Base-by-base conservation (phyloP, 2,888 invertebrate species). In the Lamproptera curius region DNA sequence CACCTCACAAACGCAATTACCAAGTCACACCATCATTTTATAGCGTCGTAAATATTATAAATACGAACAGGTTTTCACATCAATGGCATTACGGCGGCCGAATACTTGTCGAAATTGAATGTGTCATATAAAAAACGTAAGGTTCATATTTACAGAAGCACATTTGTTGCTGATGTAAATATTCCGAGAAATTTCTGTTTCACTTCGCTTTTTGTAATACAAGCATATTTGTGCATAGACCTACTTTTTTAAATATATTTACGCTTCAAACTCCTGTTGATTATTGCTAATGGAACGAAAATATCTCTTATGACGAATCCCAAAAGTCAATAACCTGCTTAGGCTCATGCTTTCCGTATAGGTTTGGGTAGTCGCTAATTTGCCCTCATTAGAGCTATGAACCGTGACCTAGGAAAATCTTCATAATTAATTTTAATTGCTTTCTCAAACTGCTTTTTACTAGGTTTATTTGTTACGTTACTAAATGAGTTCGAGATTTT, bases 361-460 rank as follows among this genome's bases (percentile, higher is more conserved):
- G 44, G 41, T 36, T 44, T 50, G 40, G 36, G 33, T 10, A 35
- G 41, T 50, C 28, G 39, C 44, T 50, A 50, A 50, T 50, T 43
- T 44, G 44, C 1, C 33, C 37, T 36, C 40, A 44, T 49, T 49
- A 49, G 49, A 31, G 35, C 43, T 43, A 34, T 10, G 35, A 50
- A 38, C 44, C 49, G 49, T 50, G 49, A 50, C 49, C 49, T 44
- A 50, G 40, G 41, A 6, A 36, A 50, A 37, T 16, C 31, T 50
- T 45, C 17, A 37, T 50, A 50, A 50, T 45, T 36, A 40, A 20
- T 44, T 34, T 33, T 45, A 45, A 44, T 31, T 44, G 31, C 16
- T 41, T 36, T 15, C 16, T 28, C 36, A 44, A 50, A 41, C 31
- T 40, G 14, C 20, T 31, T 31, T 28, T 31, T 11, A 31, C 11